Base-by-base conservation (phyloP, 1,140 invertebrate genomes). In the Meloidogyne chitwoodi region DNA sequence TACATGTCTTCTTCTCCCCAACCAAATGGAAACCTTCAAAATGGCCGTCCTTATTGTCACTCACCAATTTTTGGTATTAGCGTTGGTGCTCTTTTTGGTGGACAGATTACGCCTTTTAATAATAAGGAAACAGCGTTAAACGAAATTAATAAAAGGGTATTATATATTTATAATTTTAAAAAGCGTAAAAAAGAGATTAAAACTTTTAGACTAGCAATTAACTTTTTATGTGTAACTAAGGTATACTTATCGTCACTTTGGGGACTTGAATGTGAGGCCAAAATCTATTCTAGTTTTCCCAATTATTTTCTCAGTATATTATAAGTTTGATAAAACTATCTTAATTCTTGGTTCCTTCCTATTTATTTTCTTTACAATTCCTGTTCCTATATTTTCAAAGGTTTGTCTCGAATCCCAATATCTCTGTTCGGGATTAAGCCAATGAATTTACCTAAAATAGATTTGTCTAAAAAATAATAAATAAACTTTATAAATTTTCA, bases 21-120 rank as follows among this genome's bases (percentile, higher is more conserved):
- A 48, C 2, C 19, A 48, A 11, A 22, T 56, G 48, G 48, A 56
- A 56, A 56, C n/a, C 19, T 56, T 56, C 48, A 56, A 56, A 56
- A 56, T 56, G 48, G 48, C 5, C 19, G 16, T 19, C 16, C 38
- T 41, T 56, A n/a, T 56, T 56, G 48, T 56, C 48, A 56, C 10
- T 56, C 48, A 56, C 48, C 48, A n/a, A 56, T 56, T 56, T 56
- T 56, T 56, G 48, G 48, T n/a, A 56, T 56, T 56, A 56, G 48
- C 19, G 48, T 56, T n/a, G 48, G 48, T n/a, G 48, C 48, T n/a
- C 48, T 56, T 56, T 56, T 56, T 56, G 48, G 48, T n/a, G 48
- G 48, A 66, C 65, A 66, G 27, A 66, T 31, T 66, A 38, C n/a
- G 64, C 19, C 64, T 66, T 66, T 66, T 66, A 31, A 31, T 66